phyloP scores from a whole-genome alignment of 2,113 vertebrate species.

The Paralichthys olivaceus region DNA sequence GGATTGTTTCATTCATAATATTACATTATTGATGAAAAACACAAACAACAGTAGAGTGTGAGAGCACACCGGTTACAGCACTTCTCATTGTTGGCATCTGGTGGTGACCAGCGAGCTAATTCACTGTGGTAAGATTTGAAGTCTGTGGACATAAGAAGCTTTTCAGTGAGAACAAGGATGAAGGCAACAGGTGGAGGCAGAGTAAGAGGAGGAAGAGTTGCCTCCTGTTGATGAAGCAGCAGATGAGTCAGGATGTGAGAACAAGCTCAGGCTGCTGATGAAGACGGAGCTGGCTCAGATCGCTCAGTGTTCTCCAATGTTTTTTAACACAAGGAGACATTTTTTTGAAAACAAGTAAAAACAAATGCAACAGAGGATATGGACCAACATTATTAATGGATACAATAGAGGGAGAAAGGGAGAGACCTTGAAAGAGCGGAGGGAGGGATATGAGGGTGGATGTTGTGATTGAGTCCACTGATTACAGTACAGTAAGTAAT shows the following conservation, averaged over 20 bases:
- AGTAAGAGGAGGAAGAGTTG: neutral
- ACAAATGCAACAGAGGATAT: neutral
- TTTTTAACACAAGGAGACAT: neutral
- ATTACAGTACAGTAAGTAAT: neutral
- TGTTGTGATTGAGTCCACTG: neutral
- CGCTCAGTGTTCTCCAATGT: neutral
- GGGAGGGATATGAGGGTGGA: neutral
- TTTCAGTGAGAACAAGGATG: neutral
- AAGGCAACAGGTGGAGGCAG: neutral
- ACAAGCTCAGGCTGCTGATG: neutral
- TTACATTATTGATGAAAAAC: neutral
- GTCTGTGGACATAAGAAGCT: neutral
- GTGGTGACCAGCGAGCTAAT: neutral
- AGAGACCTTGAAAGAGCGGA: neutral
- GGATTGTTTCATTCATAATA: neutral
- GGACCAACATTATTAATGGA: neutral
- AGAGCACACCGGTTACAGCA: neutral
- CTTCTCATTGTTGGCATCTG: neutral
- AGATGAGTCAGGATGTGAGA: neutral
- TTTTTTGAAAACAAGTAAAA: neutral
- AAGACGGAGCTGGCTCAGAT: neutral
- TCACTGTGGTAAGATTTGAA: neutral
- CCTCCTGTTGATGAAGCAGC: neutral
- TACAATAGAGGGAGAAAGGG: neutral
- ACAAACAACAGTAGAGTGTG: neutral